Evolutionary conservation across 2,888 invertebrate species (phyloP), one percentile per base, ranked within the genome.

Genomic region (Rhingia rostrata): DNA sequence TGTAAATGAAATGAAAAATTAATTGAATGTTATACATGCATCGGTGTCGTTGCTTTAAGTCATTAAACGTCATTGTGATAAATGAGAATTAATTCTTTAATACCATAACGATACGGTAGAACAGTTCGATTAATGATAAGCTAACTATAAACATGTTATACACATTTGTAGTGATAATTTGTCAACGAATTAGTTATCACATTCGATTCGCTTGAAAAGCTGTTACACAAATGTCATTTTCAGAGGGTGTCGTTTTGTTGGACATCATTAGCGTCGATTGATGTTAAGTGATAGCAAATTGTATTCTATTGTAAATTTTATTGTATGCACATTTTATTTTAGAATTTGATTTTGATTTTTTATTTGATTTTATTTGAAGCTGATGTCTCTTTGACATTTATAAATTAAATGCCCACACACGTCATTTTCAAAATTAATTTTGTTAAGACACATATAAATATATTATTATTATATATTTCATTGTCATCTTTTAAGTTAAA

Each of bases 91-190:
- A 53, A 54, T 73, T 45, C 54, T 10, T 10, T 54, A 64, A 64
- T 56, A 33, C 73, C 37, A 37, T 6, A 53, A n/a, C 41, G 64
- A 72, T 63, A 54, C 47, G 63, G 63, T 49, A 43, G 53, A 73
- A 32, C 56, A 47, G 63, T 64, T 73, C 54, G 54, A 63, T 73
- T 61, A 61, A 54, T 66, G 43, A 56, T 66, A 66, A 66, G 53
- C 53, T 66, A 51, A 53, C 33, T 54, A 67, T 35, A n/a, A 35
- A 33, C 35, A 7, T 51, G 12, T 32, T 64, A 14, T 37, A 32
- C 43, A 6, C 4, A 45, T 64, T 67, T 67, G 53, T 54, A 35
- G 51, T 43, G 37, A 43, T 61, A 60, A 72, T 72, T 72, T 72
- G 60, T 60, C 49, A 51, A 51, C 60, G 45, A 60, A 41, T 49